A percentile compares a stretch with the other conserved stretches of the same genome.
Evolutionary conservation across 2,797 vertebrate genomes (phyloP).

Genomic region (Arrhamphus sclerolepis): DNA sequence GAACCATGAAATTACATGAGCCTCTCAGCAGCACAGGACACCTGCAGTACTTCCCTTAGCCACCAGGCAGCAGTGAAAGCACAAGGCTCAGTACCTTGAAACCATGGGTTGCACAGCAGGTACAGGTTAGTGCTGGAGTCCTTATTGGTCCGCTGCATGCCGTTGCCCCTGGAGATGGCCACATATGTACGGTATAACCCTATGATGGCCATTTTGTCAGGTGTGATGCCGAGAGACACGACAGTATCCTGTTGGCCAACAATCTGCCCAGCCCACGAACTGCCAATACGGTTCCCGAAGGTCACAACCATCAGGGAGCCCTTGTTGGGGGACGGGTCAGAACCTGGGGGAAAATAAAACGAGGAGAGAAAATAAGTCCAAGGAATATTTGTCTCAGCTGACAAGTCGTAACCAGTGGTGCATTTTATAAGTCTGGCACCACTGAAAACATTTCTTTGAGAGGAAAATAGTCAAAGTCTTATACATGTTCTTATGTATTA

Average conservation of each 20-base stretch:
- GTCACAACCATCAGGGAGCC: constrained; percentile 79
- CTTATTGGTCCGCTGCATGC: constrained; percentile 76
- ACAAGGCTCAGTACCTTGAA: constrained; percentile 71
- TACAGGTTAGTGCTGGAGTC: constrained; percentile 81
- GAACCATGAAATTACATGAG: too few relatives aligned
- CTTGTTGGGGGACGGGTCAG: constrained; percentile 78
- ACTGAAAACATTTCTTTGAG: too few relatives aligned
- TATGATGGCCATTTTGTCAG: constrained; percentile 81
- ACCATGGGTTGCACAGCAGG: constrained; percentile 93
- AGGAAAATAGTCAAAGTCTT: too few relatives aligned
- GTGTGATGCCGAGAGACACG: constrained; percentile 80
- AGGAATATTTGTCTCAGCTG: too few relatives aligned
- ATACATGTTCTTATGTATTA: too few relatives aligned
- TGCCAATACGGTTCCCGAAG: constrained; percentile 12
- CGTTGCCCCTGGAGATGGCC: constrained; percentile 65
- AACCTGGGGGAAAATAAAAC: constrained; percentile 71
- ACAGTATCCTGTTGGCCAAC: constrained; percentile 27
- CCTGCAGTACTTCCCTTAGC: neutral
- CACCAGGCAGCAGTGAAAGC: neutral
- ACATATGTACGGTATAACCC: constrained; percentile 87
- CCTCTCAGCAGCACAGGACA: neutral
- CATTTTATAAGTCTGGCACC: too few relatives aligned
- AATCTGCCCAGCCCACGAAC: constrained; percentile 79
- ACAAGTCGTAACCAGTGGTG: too few relatives aligned
- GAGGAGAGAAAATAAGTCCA: too few relatives aligned